A percentile compares a stretch with the other conserved stretches of the same genome.
These are phyloP conservation scores for Leptinotarsa texana DNA, from an alignment of 1,140 invertebrate genomes.

Conservation along the genomic window DNA sequence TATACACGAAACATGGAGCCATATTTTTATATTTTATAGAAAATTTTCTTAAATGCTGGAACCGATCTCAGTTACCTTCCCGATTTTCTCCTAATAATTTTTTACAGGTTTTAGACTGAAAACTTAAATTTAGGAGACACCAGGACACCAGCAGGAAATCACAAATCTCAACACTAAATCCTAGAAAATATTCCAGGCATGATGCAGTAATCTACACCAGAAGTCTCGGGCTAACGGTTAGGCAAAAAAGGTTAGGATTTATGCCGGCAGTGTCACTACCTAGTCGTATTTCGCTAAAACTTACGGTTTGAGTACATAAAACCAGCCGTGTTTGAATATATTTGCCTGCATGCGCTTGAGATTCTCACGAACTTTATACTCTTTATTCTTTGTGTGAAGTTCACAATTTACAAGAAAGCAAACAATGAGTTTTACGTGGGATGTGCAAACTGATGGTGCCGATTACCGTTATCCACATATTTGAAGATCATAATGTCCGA, in stretches of 20 bases:
- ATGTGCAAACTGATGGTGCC: neutral
- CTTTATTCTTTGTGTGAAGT: conserved; percentile 6
- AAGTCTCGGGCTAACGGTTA: neutral
- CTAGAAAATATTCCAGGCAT: no score
- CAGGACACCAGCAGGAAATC: no score
- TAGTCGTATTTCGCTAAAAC: conserved; percentile 8
- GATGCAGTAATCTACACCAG: neutral
- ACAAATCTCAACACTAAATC: no score
- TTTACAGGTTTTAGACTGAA: no score
- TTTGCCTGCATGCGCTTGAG: neutral
- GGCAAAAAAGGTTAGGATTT: conserved; percentile 1
- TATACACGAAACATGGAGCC: no score
- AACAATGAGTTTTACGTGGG: conserved; percentile 5
- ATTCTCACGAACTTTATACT: conserved; percentile 6
- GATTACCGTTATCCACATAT: conserved; percentile 5
- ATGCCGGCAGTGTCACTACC: conserved; percentile 1
- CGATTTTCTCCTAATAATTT: no score
- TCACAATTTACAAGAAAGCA: neutral
- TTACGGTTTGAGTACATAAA: neutral
- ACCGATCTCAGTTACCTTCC: no score
- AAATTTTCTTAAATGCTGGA: no score
- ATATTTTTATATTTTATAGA: no score
- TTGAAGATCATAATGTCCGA: neutral
- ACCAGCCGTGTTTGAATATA: conserved; percentile 8
- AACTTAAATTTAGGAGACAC: no score